Evolutionary conservation across 2,888 invertebrate species (phyloP), one percentile per base, ranked within the genome.

Genomic region (Notodonta ziczac): DNA sequence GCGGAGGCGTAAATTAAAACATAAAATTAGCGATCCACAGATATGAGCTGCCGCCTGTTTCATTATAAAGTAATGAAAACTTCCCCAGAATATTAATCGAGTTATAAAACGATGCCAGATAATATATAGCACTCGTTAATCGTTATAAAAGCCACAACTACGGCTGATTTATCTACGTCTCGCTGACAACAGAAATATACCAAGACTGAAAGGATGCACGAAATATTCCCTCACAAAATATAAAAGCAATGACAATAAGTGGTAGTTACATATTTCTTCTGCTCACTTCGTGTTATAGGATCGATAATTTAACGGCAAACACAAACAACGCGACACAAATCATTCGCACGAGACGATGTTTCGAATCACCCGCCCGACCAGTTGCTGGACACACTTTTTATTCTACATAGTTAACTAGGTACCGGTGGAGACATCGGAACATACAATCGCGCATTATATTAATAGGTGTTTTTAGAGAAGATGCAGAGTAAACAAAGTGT

Each of bases 61-160:
- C 87, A 88, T 89, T 89, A 88, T 86, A 86, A 87, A 78, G 83
- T 88, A 89, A 88, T 89, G 87, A 88, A 87, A 89, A 83, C 83
- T 82, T 84, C 82, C 78, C 76, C 77, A 74, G 83, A 82, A 82
- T 85, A 87, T 88, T 86, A 86, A 88, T 87, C 79, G 74, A 76
- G 79, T 80, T 81, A 83, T 82, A 81, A 80, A 80, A 83, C 73
- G 76, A 65, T 70, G 69, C 65, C 57, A 57, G 66, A 74, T 76
- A 69, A 77, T 74, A 76, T 76, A 73, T 72, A 61, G 59, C 42
- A 57, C 60, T 60, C 60, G 59, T 69, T 71, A 65, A 73, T 74
- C 65, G 71, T 73, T 72, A 64, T 58, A 56, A 67, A 57, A 57
- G 56, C 61, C 62, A 62, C 62, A 53, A 62, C 53, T 57, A 59